Conservation (phyloP, 2,888 invertebrate genomes). For the Molorchus minor region DNA sequence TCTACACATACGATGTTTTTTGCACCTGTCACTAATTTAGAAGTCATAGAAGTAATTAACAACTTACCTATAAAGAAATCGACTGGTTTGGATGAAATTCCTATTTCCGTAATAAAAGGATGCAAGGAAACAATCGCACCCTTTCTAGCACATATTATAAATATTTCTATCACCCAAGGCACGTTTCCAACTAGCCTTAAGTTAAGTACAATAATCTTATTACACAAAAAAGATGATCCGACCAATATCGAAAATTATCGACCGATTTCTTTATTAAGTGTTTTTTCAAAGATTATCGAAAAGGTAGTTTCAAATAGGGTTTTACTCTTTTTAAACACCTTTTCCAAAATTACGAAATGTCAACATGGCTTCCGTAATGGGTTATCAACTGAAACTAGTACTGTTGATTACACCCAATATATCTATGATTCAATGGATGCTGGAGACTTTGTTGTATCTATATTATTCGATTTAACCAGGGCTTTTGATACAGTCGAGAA, state of each 20-base stretch:
- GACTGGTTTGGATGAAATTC: too few relatives aligned
- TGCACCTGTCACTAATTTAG: too few relatives aligned
- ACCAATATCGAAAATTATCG: not conserved
- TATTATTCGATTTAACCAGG: not conserved
- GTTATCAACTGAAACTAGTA: not conserved
- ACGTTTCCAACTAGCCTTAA: not conserved
- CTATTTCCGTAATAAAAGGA: too few relatives aligned
- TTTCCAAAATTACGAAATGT: not conserved
- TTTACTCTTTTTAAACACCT: not conserved
- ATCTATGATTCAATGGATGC: not conserved
- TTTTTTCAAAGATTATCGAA: not conserved
- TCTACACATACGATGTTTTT: too few relatives aligned
- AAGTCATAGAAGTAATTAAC: too few relatives aligned
- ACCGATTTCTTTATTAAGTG: not conserved
- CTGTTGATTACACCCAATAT: not conserved
- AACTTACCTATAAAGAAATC: too few relatives aligned
- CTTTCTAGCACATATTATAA: not conserved
- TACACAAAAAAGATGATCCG: not conserved
- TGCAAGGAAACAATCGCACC: too few relatives aligned
- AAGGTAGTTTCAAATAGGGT: not conserved
- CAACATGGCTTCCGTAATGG: not conserved
- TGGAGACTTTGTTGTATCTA: not conserved
- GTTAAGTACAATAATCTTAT: not conserved
- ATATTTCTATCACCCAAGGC: not conserved
- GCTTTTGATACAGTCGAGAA: not conserved